phyloP scores from a whole-genome alignment of 2,113 vertebrate genomes.

The Labrus mixtus region DNA sequence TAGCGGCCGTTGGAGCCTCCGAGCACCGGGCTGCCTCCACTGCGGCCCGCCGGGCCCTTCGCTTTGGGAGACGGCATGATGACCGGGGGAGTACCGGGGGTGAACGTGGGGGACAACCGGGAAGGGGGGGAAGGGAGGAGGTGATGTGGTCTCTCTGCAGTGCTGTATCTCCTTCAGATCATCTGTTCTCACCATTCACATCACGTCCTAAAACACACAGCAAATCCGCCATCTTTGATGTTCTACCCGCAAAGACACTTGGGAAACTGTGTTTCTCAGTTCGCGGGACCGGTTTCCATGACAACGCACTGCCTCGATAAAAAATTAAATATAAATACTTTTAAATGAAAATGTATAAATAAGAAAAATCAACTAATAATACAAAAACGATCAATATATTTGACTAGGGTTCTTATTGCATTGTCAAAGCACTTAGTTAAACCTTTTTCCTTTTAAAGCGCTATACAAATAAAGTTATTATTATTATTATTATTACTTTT shows the following conservation, averaged over 20 bases:
- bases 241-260: constrained; percentile 44
- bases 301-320: not conserved
- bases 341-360: too few species aligned
- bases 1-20: constrained; percentile 79
- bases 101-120: too few species aligned
- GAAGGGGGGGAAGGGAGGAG: too few species aligned
- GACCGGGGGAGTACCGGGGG: not conserved
- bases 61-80: constrained; percentile 86
- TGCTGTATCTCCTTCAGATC: constrained; percentile 48
- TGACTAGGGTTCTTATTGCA: too few species aligned
- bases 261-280: constrained; percentile 57
- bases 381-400: too few species aligned
- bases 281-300: not conserved
- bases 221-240: constrained; percentile 76
- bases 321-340: not conserved
- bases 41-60: constrained; percentile 64
- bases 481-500: too few species aligned
- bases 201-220: constrained; percentile 35
- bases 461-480: too few species aligned
- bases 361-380: too few species aligned
- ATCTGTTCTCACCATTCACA: constrained; percentile 59
- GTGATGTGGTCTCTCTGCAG: constrained; percentile 16
- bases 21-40: constrained; percentile 76
- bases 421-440: too few species aligned
- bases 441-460: too few species aligned